Base-by-base conservation (phyloP, 2,888 invertebrate species). In the Eupithecia subfuscata region DNA sequence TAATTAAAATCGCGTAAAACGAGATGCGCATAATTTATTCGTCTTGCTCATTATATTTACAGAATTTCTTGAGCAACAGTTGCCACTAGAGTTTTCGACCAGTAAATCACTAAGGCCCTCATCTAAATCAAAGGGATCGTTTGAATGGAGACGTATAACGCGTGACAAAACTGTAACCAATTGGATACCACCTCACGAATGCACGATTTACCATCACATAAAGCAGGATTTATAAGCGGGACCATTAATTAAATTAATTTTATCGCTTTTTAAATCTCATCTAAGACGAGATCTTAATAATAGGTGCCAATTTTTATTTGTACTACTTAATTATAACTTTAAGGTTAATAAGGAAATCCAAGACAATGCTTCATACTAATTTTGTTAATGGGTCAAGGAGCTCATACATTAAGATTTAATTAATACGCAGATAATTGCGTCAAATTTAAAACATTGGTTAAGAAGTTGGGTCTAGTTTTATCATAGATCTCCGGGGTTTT, bases 81-180 rank as follows among this genome's bases (percentile, higher is more conserved):
- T n/a, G n/a, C 5, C 67, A n/a, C 18, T 40, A 12, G 18, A 48
- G 34, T 67, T 68, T 45, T 43, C 22, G 14, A 68, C 22, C 25
- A 68, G 67, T 68, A 45, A 63, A 30, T 70, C 65, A 63, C 40
- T 37, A 45, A 25, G 56, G 56, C 60, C 11, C 22, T 70, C 34
- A 64, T 70, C 52, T 76, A 69, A 52, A 76, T 76, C 64, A 75
- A 14, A 48, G 40, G 12, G 56, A 76, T 74, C 75, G 40, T 70
- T 79, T 69, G 71, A 69, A 70, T 79, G n/a, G 69, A 67, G 64
- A 77, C 75, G 72, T 76, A 75, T 76, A 65, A 77, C 63, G 79
- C 75, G 73, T 78, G 74, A 75, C 78, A 73, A 22, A 78, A 30
- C 12, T 43, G 68, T 14, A 45, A 77, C 82, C 79, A 82, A 84